phyloP scores from a whole-genome alignment of 2,797 vertebrate species.

The Eulemur rubriventer region DNA sequence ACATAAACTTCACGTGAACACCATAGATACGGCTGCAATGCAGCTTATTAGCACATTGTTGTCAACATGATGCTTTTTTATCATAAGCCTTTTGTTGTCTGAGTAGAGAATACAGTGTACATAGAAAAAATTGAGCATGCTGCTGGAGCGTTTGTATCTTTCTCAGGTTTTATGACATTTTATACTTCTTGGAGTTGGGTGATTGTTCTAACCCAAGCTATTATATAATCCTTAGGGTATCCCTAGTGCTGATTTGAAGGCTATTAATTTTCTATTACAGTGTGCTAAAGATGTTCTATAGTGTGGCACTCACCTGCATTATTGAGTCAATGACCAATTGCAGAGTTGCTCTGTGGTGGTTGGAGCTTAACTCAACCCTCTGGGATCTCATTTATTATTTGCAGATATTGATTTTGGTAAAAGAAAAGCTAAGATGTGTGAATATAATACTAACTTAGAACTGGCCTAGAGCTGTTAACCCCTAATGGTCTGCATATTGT shows the following conservation, averaged over 20 bases:
- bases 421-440: conserved; percentile 89
- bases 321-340: conserved; percentile 95
- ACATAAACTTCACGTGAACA: conserved; percentile 67
- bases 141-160: conserved; percentile 74
- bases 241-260: conserved; percentile 94
- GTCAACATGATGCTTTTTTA: conserved; percentile 65
- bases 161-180: conserved; percentile 89
- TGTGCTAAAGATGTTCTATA: conserved; percentile 94
- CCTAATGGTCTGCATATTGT: conserved; percentile 82
- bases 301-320: conserved; percentile 93
- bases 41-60: conserved; percentile 68
- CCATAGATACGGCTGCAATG: conserved; percentile 73
- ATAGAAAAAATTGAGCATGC: conserved; percentile 78
- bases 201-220: conserved; percentile 93
- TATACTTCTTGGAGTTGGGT: conserved; percentile 88
- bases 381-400: conserved; percentile 99
- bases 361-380: conserved; percentile 93
- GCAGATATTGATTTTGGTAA: conserved; percentile 96
- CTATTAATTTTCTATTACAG: conserved; percentile 98
- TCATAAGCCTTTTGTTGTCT: conserved; percentile 72
- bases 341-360: conserved; percentile 90
- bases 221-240: conserved; percentile 95
- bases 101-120: conserved; percentile 63
- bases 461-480: conserved; percentile 91
- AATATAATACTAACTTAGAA: conserved; percentile 91